Evolutionary conservation across 2,797 vertebrate species (phyloP).

Genomic region (Discoglossus pictus): DNA sequence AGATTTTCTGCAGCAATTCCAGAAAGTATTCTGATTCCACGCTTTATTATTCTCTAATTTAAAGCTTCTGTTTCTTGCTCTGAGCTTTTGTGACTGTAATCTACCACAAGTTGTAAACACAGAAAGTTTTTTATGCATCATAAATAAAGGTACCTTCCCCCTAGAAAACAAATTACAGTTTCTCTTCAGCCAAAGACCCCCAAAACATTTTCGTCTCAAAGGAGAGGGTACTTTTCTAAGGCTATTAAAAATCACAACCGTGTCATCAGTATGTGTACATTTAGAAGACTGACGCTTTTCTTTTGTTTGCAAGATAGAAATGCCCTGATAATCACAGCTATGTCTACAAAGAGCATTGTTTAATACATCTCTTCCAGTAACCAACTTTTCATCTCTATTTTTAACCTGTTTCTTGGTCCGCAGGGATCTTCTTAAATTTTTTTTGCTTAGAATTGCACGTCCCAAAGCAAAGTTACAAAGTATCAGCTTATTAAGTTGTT

Average conservation of each 20-base stretch:
- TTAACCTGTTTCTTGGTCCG: neutral
- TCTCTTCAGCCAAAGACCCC: conserved; percentile 62
- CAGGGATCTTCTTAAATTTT: neutral
- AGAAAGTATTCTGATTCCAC: conserved; percentile 65
- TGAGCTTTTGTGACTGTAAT: conserved; percentile 68
- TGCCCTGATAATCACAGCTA: neutral
- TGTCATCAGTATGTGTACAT: conserved; percentile 47
- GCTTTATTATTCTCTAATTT: conserved; percentile 67
- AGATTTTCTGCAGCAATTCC: conserved; percentile 62
- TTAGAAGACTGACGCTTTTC: conserved; percentile 38
- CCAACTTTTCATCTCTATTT: neutral
- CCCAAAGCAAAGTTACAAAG: neutral
- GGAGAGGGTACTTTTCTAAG: conserved; percentile 59
- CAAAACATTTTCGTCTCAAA: conserved; percentile 63
- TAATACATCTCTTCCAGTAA: neutral
- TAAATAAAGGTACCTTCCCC: conserved; percentile 72
- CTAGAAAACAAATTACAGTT: conserved; percentile 68
- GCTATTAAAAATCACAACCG: conserved; percentile 61
- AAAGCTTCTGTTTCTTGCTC: conserved; percentile 67
- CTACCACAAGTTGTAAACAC: conserved; percentile 73
- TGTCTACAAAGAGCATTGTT: neutral
- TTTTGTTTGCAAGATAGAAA: conserved; percentile 63
- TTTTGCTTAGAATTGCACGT: neutral
- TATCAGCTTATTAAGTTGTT: neutral
- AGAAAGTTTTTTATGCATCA: conserved; percentile 78